Conservation (phyloP, 2,888 invertebrate genomes). For the Tipula vernalis region DNA sequence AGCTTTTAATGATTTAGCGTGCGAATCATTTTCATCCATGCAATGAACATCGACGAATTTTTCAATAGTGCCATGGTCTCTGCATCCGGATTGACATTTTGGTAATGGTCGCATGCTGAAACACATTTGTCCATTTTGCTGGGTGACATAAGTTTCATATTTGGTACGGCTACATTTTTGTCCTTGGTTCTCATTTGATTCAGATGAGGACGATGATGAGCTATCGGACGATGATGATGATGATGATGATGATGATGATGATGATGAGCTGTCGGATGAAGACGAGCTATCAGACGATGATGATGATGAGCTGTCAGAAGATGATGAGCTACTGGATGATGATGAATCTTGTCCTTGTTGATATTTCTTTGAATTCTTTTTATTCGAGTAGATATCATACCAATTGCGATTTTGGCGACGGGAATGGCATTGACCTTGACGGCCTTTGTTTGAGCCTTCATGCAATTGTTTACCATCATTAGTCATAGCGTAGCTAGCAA, state of each 20-base stretch:
- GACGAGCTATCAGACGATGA: background rate
- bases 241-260: conserved; percentile 14
- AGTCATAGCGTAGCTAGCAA: background rate
- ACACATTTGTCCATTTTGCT: conserved; percentile 43
- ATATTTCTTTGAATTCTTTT: conserved; percentile 12
- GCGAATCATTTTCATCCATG: conserved; percentile 22
- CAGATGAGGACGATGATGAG: conserved; percentile 10
- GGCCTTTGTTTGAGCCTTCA: background rate
- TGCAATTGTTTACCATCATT: background rate
- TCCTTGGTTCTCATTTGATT: conserved; percentile 8
- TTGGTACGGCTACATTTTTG: conserved; percentile 16
- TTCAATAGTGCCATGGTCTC: conserved; percentile 31
- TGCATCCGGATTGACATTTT: conserved; percentile 42
- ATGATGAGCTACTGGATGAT: conserved; percentile 14
- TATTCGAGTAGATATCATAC: background rate
- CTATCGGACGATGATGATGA: conserved; percentile 17
- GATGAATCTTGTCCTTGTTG: background rate
- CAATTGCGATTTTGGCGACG: conserved; percentile 21
- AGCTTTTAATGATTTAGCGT: conserved; percentile 21
- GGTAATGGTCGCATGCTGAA: conserved; percentile 45
- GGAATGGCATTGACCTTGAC: conserved; percentile 12
- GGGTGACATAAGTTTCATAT: conserved; percentile 41
- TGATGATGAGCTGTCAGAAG: background rate
- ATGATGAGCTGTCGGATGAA: conserved; percentile 12
- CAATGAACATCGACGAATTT: conserved; percentile 39